Base-by-base conservation (phyloP, 1,140 invertebrate genomes). In the Drosophila insularis region DNA sequence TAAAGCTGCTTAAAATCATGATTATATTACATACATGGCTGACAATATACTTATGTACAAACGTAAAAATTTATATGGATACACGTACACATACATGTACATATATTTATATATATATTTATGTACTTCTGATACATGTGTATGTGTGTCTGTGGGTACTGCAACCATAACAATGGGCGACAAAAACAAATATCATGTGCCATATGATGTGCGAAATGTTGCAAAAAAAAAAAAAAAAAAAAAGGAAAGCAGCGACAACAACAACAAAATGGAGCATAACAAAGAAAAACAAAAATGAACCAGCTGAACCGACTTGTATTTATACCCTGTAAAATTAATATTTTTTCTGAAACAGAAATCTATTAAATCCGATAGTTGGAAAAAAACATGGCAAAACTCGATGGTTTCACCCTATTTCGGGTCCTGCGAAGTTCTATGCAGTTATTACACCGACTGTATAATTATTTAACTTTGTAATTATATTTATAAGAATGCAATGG, bases 1-100 rank as follows among this genome's bases (percentile, higher is more conserved):
- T 73, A 89, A 89, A 89, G 76, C 76, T 87, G 84, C 84, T 87
- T 72, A 78, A 87, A 82, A 78, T 82, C 84, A 74, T 72, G 77
- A 80, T 89, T 68, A 89, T 60, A 87, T 82, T 78, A 81, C 63
- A 70, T 80, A 77, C 70, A 66, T 64, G 68, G 32, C 68, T 80
- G 68, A 35, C 72, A 70, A 66, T 84, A 65, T 32, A 32, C n/a
- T 17, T 56, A 56, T 35, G 13, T 58, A 50, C 13, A 6, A 27
- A 27, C 27, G 27, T 27, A 27, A 27, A 46, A 1, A 2, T 10
- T n/a, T 8, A 46, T 19, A 46, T 46, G 17, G 6, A 19, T 46
- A 2, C 3, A 17, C 60, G 68, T 50, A 80, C n/a, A n/a, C n/a
- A n/a, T n/a, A n/a, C n/a, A n/a, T n/a, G n/a, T n/a, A n/a, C n/a